Base-by-base conservation (phyloP, 2,888 invertebrate genomes). In the Hirtodrosophila alboralis region DNA sequence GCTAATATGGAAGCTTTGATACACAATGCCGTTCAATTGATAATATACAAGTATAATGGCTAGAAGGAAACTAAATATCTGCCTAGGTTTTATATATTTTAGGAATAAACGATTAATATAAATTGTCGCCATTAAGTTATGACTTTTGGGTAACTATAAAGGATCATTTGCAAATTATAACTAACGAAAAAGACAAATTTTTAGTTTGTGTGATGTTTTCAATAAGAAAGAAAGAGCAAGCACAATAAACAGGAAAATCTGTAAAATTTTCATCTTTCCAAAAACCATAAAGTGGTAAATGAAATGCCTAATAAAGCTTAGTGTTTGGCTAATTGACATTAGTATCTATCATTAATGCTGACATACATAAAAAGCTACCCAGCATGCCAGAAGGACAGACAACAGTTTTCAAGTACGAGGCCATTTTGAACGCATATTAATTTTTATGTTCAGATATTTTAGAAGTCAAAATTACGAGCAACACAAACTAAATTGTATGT, bases 291-390 rank as follows among this genome's bases (percentile, higher is more conserved):
- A 38, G 30, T 18, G n/a, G 14, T 18, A 36, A 28, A 28, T 14
- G 23, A 36, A 31, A 28, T 10, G 31, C 21, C 21, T 10, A 14
- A 13, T 33, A 8, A 14, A 6, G 43, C 8, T 48, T 34, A 28
- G 26, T 47, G 40, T 56, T 54, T 54, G 43, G 71, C 67, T 76
- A 79, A 76, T 79, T 77, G 71, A 67, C 63, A 76, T 79, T 77
- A 79, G 76, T 74, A 33, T 67, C 64, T 61, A 71, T 44, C 64
- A 74, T 77, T 65, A 76, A 75, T 63, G 78, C 60, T 75, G 67
- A 70, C 74, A 71, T 40, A 62, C 60, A 65, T 65, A 59, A 79
- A 69, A 62, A 30, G 51, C 34, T 31, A 34, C 45, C 30, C 31
- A 34, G 43, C 2, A 23, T 30, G 40, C 10, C 26, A 21, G 14